Conservation (phyloP, 2,797 vertebrate genomes). For the Labroides dimidiatus region DNA sequence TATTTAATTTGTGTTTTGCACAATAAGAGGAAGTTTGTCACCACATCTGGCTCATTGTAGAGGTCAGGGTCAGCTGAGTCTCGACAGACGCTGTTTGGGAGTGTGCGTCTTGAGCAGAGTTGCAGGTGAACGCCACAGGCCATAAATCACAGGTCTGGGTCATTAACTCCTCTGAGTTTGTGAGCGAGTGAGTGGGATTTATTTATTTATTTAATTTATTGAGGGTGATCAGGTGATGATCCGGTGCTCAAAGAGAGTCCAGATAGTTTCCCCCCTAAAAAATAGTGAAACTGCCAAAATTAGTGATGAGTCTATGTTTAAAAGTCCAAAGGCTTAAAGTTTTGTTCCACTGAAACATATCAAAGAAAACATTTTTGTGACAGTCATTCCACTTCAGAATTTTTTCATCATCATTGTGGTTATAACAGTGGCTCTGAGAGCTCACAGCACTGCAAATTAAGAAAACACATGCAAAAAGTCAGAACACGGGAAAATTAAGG, state of each 20-base stretch:
- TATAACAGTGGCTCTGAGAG: too few species aligned
- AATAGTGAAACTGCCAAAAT: not conserved
- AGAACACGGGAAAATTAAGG: too few species aligned
- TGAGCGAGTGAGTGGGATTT: not conserved
- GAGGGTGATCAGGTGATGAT: constrained; percentile 66
- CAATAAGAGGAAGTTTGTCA: not conserved
- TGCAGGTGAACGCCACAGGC: constrained; percentile 81
- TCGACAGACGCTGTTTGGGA: constrained; percentile 19
- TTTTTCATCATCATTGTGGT: too few species aligned
- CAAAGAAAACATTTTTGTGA: too few species aligned
- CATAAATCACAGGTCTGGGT: constrained; percentile 72
- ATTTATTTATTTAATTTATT: too few species aligned
- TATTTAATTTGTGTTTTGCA: not conserved
- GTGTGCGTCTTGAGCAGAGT: constrained; percentile 40
- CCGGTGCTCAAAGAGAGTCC: constrained; percentile 36
- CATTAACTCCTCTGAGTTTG: constrained; percentile 62
- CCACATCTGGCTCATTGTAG: constrained; percentile 62
- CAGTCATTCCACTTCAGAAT: too few species aligned
- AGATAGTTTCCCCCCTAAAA: not conserved
- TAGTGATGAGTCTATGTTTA: too few species aligned
- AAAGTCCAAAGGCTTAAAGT: too few species aligned
- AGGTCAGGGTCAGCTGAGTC: constrained; percentile 54
- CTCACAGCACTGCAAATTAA: too few species aligned
- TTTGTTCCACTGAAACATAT: too few species aligned
- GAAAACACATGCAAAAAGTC: too few species aligned